A percentile compares a stretch with the other conserved stretches of the same genome.
These are phyloP conservation scores for Drosophila subsilvestris DNA, from an alignment of 2,888 invertebrate genomes.

Conservation along the genomic window DNA sequence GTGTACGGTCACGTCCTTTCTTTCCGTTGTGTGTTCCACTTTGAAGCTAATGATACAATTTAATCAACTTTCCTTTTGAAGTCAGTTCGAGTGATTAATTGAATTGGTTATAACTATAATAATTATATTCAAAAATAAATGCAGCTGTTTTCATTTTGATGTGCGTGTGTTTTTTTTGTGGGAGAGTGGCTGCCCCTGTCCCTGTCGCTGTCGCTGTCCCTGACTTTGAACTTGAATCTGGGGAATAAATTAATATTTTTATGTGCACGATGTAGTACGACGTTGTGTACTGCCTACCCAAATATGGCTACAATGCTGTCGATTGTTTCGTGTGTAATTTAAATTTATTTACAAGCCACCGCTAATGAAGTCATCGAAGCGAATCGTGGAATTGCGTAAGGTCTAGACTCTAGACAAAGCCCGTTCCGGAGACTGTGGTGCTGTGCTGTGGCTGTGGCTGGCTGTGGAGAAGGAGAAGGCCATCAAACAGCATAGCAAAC, in stretches of 20 bases:
- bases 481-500: constrained; percentile 34
- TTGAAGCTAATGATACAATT: neutral
- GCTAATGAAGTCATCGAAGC: constrained; percentile 49
- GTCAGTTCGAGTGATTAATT: constrained; percentile 2
- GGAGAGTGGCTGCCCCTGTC: constrained; percentile 4
- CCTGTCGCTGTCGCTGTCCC: constrained; percentile 1
- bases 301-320: constrained; percentile 20
- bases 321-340: constrained; percentile 48
- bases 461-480: constrained; percentile 24
- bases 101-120: constrained; percentile 6
- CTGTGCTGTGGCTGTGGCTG: constrained; percentile 8
- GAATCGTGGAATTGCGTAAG: constrained; percentile 41
- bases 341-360: constrained; percentile 57
- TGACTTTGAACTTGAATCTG: constrained; percentile 54
- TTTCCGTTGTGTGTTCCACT: neutral
- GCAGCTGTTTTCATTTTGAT: constrained; percentile 10
- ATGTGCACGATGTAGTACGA: constrained; percentile 1
- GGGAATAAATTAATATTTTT: constrained; percentile 32
- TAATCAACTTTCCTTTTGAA: constrained; percentile 15
- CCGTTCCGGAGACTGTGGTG: neutral
- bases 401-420: constrained; percentile 21
- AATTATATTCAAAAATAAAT: neutral
- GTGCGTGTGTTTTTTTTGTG: constrained; percentile 6
- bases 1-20: neutral
- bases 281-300: constrained; percentile 12